These are phyloP conservation scores for Microplitis mediator DNA, from an alignment of 1,140 invertebrate species.

Conservation along the genomic window DNA sequence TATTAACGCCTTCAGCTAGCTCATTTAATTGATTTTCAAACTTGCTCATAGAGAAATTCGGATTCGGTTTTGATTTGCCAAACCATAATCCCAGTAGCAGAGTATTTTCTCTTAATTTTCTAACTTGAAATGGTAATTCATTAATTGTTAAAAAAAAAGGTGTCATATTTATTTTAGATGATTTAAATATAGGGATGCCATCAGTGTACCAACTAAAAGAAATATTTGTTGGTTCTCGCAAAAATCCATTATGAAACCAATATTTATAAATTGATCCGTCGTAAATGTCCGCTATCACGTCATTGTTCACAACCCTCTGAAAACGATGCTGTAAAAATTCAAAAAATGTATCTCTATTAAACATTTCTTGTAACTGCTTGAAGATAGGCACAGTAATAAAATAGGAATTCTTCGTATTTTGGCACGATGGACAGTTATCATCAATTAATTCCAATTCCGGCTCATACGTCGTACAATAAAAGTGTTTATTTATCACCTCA, in stretches of 20 bases:
- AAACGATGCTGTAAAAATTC: conserved; percentile 22
- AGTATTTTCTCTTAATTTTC: conserved; percentile 21
- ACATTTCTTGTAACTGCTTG: conserved; percentile 29
- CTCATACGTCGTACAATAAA: conserved; percentile 4
- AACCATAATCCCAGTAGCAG: conserved; percentile 18
- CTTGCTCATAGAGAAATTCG: conserved; percentile 9
- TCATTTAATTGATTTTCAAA: conserved; percentile 2
- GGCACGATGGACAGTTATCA: conserved; percentile 2
- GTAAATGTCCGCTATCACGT: conserved; percentile 10
- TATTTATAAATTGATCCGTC: conserved; percentile 19
- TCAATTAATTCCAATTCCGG: neutral
- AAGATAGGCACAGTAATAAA: conserved; percentile 28
- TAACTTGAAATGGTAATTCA: conserved; percentile 19
- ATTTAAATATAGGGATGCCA: conserved; percentile 17
- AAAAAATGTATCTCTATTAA: conserved; percentile 23
- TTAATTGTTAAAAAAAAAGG: conserved; percentile 16
- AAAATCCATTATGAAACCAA: conserved; percentile 17
- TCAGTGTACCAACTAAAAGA: conserved; percentile 24
- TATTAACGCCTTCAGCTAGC: neutral
- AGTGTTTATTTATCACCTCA: conserved; percentile 14
- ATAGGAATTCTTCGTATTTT: conserved; percentile 4
- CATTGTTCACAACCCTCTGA: neutral
- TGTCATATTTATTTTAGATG: conserved; percentile 13
- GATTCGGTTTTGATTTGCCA: conserved; percentile 22
- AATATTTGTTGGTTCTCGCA: neutral